Conservation (phyloP, 2,888 invertebrate species). For the Oligia fasciuncula region DNA sequence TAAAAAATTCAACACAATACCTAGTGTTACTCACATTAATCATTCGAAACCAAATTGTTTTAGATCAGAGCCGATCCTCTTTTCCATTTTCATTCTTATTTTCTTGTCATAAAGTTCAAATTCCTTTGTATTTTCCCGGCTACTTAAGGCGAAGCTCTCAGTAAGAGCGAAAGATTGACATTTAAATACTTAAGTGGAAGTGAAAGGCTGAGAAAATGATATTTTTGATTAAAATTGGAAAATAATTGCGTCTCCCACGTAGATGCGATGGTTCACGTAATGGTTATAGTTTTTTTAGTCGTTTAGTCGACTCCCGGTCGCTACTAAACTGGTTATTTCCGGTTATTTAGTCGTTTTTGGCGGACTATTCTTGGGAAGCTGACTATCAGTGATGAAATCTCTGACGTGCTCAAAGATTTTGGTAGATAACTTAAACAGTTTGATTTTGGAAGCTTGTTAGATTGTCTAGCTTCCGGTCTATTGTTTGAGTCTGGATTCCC, state of each 20-base stretch:
- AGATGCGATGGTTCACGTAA: slow-evolving; percentile 78
- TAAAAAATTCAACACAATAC: slow-evolving; percentile 76
- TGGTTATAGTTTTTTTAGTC: slow-evolving; percentile 80
- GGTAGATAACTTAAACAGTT: not conserved
- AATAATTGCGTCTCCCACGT: slow-evolving; percentile 90
- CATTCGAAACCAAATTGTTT: slow-evolving; percentile 88
- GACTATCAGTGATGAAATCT: slow-evolving; percentile 62
- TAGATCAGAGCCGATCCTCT: slow-evolving; percentile 69
- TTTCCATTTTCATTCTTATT: slow-evolving; percentile 68
- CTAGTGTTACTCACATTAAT: slow-evolving; percentile 85
- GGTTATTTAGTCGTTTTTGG: slow-evolving; percentile 69
- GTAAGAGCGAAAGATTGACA: slow-evolving; percentile 86
- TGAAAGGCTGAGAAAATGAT: slow-evolving; percentile 88
- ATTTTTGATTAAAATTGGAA: slow-evolving; percentile 90
- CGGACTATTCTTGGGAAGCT: slow-evolving; percentile 59
- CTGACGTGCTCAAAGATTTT: slow-evolving; percentile 19
- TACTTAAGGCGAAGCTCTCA: slow-evolving; percentile 77
- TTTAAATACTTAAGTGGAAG: slow-evolving; percentile 90
- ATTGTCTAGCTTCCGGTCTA: not conserved
- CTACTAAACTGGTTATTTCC: slow-evolving; percentile 82
- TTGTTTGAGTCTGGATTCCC: slow-evolving; percentile 9
- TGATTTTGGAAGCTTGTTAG: slow-evolving; percentile 22
- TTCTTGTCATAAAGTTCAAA: slow-evolving; percentile 63
- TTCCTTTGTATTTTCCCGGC: slow-evolving; percentile 47
- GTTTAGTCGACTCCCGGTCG: slow-evolving; percentile 79